A percentile compares a stretch with the other conserved stretches of the same genome.
phyloP scores from a whole-genome alignment of 2,797 vertebrate genomes.

The Galago senegalensis region DNA sequence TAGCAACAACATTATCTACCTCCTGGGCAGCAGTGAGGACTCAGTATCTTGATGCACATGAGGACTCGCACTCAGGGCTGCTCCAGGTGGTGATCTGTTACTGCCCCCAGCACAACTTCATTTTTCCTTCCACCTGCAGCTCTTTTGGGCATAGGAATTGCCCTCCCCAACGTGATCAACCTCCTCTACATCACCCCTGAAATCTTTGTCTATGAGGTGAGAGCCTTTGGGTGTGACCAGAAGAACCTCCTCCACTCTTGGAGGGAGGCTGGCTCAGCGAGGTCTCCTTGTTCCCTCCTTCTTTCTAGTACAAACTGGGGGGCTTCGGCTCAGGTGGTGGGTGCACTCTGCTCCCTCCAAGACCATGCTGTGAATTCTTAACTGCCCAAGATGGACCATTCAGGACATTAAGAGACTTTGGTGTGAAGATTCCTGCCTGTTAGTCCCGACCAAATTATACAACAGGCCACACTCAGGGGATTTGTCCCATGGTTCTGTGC shows the following conservation, averaged over 20 bases:
- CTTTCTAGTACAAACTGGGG: background rate
- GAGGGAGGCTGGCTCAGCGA: background rate
- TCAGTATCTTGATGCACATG: rapidly evolving
- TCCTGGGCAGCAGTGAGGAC: background rate
- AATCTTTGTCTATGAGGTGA: constrained; percentile 79
- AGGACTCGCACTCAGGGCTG: background rate
- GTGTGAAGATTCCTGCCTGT: background rate
- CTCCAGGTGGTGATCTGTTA: rapidly evolving
- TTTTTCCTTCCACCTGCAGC: constrained; percentile 59
- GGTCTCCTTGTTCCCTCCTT: background rate
- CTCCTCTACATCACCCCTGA: constrained; percentile 56
- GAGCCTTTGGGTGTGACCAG: constrained; percentile 21
- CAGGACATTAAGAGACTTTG: background rate
- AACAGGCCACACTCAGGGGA: background rate
- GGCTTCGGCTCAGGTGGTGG: background rate
- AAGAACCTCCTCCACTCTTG: background rate
- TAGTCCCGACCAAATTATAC: background rate
- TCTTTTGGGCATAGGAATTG: constrained; percentile 73
- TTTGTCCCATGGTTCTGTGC: background rate
- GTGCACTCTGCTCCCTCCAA: background rate
- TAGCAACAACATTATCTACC: background rate
- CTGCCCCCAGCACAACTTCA: background rate
- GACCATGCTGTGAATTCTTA: background rate
- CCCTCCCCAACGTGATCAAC: constrained; percentile 73
- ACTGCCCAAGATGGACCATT: background rate